These are phyloP conservation scores for Ctenomys sociabilis DNA, from an alignment of 2,113 vertebrate genomes.

Conservation along the genomic window DNA sequence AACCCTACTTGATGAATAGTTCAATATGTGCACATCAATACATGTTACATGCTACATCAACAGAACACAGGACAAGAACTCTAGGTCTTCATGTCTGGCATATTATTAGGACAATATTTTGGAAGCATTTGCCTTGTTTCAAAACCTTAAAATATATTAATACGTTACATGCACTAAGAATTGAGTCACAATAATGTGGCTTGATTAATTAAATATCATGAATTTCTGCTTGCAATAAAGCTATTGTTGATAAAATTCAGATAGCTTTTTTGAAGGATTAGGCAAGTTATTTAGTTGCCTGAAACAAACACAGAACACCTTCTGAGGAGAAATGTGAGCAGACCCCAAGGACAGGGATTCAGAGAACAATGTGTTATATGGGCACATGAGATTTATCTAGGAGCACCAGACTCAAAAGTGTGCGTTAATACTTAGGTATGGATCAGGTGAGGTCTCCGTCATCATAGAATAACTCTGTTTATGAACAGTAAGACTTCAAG, in stretches of 20 bases:
- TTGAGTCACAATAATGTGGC: background rate
- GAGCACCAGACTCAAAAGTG: background rate
- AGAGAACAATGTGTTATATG: background rate
- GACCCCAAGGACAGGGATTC: background rate
- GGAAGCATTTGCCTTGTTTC: background rate
- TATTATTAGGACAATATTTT: constrained; percentile 15
- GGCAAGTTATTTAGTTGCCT: background rate
- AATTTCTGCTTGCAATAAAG: background rate
- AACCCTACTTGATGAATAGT: background rate
- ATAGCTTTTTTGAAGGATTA: background rate
- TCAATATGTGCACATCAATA: background rate
- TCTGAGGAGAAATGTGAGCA: background rate
- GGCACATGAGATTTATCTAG: background rate
- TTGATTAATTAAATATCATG: background rate
- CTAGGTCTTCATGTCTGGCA: background rate
- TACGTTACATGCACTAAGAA: background rate
- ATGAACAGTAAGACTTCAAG: background rate
- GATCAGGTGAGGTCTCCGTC: background rate
- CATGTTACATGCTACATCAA: background rate
- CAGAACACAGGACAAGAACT: background rate
- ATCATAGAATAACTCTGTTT: background rate
- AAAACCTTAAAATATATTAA: constrained; percentile 1
- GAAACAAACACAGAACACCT: background rate
- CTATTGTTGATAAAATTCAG: constrained; percentile 29
- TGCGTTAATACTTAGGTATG: background rate